Percentiles rank a stretch among this genome's conserved stretches.
Evolutionary conservation across 2,888 invertebrate species (phyloP).

Genomic region (Pheosia tremula): DNA sequence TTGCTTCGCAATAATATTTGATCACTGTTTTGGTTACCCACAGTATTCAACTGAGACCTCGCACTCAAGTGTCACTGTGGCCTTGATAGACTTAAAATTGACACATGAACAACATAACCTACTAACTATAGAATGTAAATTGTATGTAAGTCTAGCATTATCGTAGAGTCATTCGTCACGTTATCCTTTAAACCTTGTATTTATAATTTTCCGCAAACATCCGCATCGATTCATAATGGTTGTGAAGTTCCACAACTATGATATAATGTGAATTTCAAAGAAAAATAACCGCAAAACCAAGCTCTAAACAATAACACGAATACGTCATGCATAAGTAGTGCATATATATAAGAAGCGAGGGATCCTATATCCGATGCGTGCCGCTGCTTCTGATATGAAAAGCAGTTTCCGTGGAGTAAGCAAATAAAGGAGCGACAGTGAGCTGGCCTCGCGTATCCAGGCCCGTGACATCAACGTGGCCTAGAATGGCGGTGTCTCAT

Average conservation of each 20-base stretch:
- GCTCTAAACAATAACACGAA: slow-evolving; percentile 69
- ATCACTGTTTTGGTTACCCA: slow-evolving; percentile 50
- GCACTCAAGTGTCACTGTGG: slow-evolving; percentile 43
- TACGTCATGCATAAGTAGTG: slow-evolving; percentile 73
- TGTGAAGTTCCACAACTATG: slow-evolving; percentile 48
- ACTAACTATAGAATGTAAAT: slow-evolving; percentile 32
- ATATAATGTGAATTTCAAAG: slow-evolving; percentile 55
- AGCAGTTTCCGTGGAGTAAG: slow-evolving; percentile 71
- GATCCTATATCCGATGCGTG: slow-evolving; percentile 66
- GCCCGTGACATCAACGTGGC: slow-evolving; percentile 50
- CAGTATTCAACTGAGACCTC: slow-evolving; percentile 60
- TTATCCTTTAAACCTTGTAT: slow-evolving; percentile 41
- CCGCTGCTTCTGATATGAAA: slow-evolving; percentile 78
- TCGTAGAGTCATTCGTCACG: slow-evolving; percentile 44
- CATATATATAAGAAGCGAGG: slow-evolving; percentile 68
- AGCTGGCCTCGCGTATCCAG: slow-evolving; percentile 50
- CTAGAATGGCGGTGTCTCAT: slow-evolving; percentile 26
- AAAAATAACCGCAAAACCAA: slow-evolving; percentile 62
- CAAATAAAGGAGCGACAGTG: slow-evolving; percentile 71
- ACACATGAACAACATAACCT: slow-evolving; percentile 36
- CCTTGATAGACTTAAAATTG: slow-evolving; percentile 54
- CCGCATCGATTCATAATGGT: slow-evolving; percentile 42
- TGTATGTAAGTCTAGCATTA: slow-evolving; percentile 44
- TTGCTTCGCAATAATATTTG: slow-evolving; percentile 53
- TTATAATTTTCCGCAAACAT: slow-evolving; percentile 42